Evolutionary conservation across 2,113 vertebrate genomes (phyloP).

Genomic region (Channa maculata): DNA sequence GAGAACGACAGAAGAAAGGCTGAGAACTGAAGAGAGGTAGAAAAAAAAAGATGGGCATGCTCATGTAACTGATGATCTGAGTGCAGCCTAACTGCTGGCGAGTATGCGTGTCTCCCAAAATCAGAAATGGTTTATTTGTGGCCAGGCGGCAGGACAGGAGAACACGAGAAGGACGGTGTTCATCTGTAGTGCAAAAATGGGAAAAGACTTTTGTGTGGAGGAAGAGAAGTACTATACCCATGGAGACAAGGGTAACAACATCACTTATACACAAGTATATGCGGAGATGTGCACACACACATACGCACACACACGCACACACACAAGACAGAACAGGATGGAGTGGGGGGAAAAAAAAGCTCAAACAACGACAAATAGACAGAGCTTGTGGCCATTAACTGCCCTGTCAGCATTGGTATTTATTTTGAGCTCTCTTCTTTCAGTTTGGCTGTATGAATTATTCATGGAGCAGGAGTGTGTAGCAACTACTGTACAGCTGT

Average conservation of each 20-base stretch:
- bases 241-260: slow-evolving; percentile 30
- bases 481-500: slow-evolving; percentile 72
- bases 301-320: background rate
- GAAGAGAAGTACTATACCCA: slow-evolving; percentile 9
- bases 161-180: slow-evolving; percentile 34
- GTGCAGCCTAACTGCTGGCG: slow-evolving; percentile 70
- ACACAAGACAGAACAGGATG: slow-evolving; percentile 6
- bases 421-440: slow-evolving; percentile 69
- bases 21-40: slow-evolving; percentile 41
- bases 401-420: slow-evolving; percentile 65
- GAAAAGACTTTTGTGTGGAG: slow-evolving; percentile 45
- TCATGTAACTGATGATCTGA: slow-evolving; percentile 76
- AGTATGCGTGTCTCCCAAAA: slow-evolving; percentile 66
- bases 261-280: slow-evolving; percentile 32
- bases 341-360: slow-evolving; percentile 16
- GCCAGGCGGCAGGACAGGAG: slow-evolving; percentile 58
- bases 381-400: slow-evolving; percentile 60
- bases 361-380: slow-evolving; percentile 41
- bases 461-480: slow-evolving; percentile 66
- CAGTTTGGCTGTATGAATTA: slow-evolving; percentile 67
- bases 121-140: slow-evolving; percentile 74
- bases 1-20: slow-evolving; percentile 31
- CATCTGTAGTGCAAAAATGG: slow-evolving; percentile 40
- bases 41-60: slow-evolving; percentile 30
- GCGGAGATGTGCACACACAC: background rate